These are phyloP conservation scores for Zaprionus kolodkinae DNA, from an alignment of 1,140 invertebrate species.

Conservation along the genomic window DNA sequence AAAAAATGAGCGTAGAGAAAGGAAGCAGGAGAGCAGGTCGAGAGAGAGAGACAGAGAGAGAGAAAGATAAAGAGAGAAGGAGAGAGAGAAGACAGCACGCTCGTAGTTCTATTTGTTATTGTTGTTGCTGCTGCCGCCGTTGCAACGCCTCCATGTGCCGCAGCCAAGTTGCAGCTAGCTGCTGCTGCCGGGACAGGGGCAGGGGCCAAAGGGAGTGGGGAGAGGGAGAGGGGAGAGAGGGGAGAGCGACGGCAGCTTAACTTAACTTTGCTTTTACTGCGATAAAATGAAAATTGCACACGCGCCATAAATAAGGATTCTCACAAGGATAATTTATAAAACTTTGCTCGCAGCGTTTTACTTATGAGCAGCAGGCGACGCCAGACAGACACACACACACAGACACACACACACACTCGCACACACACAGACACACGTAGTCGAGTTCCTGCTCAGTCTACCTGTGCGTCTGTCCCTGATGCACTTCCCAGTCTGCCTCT, in stretches of 20 bases:
- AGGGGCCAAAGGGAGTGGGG: too few species aligned
- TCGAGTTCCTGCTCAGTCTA: conserved; percentile 12
- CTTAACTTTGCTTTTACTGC: conserved; percentile 83
- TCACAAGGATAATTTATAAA: conserved; percentile 84
- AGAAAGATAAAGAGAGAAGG: conserved; percentile 10
- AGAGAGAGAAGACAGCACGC: not conserved
- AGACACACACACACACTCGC: conserved; percentile 38
- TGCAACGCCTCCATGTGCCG: conserved; percentile 73
- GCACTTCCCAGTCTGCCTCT: conserved; percentile 38
- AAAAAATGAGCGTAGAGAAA: conserved; percentile 58
- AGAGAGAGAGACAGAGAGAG: conserved; percentile 20
- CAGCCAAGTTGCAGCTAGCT: conserved; percentile 62
- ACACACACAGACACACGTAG: not conserved
- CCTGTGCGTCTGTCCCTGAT: conserved; percentile 41
- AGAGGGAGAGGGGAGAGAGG: not conserved
- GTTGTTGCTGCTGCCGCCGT: conserved; percentile 44
- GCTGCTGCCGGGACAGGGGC: not conserved
- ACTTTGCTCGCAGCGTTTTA: conserved; percentile 82
- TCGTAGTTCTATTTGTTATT: conserved; percentile 24
- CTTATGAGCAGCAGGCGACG: conserved; percentile 78
- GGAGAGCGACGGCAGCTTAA: conserved; percentile 65
- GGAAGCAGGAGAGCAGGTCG: conserved; percentile 6
- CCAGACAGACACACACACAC: conserved; percentile 55
- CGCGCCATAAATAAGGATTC: conserved; percentile 84
- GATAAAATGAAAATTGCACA: conserved; percentile 84